phyloP scores from a whole-genome alignment of 1,140 invertebrate genomes.

The Temnothorax longispinosus region DNA sequence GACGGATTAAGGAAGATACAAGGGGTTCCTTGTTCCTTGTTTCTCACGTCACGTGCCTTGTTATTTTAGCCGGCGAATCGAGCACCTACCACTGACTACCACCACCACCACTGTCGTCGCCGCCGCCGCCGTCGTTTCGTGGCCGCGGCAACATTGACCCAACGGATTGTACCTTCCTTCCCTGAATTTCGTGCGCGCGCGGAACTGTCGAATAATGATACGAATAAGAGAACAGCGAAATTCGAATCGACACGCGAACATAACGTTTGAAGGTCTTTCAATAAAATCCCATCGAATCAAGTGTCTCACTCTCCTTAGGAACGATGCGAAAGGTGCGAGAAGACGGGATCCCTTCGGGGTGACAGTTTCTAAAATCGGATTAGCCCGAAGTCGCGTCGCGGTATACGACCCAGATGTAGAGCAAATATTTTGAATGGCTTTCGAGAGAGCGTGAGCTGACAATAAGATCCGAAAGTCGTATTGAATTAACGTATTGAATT shows the following conservation, averaged over 20 bases:
- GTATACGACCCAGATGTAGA: conserved; percentile 43
- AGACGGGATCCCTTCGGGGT: conserved; percentile 6
- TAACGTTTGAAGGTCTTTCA: background rate
- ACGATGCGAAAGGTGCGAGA: background rate
- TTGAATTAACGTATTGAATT: conserved; percentile 54
- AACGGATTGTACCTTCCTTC: conserved; percentile 23
- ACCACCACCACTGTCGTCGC: background rate
- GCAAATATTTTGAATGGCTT: conserved; percentile 61
- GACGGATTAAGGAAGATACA: conserved; percentile 68
- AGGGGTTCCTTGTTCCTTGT: conserved; percentile 78
- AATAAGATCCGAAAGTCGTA: background rate
- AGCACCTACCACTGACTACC: conserved; percentile 63
- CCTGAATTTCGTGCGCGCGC: conserved; percentile 11
- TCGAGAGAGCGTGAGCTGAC: conserved; percentile 33
- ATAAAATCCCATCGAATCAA: background rate
- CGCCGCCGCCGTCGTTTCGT: conserved; percentile 11
- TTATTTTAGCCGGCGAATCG: conserved; percentile 63
- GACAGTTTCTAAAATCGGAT: conserved; percentile 44
- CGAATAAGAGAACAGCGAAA: conserved; percentile 4
- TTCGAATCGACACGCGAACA: conserved; percentile 1
- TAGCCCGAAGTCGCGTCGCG: conserved; percentile 37
- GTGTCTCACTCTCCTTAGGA: background rate
- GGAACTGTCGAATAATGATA: conserved; percentile 9
- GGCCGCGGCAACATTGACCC: conserved; percentile 66
- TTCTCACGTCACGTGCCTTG: conserved; percentile 76